Evolutionary conservation across 2,113 vertebrate genomes (phyloP), one percentile per base, ranked within the genome.

Genomic region (Vidua macroura): DNA sequence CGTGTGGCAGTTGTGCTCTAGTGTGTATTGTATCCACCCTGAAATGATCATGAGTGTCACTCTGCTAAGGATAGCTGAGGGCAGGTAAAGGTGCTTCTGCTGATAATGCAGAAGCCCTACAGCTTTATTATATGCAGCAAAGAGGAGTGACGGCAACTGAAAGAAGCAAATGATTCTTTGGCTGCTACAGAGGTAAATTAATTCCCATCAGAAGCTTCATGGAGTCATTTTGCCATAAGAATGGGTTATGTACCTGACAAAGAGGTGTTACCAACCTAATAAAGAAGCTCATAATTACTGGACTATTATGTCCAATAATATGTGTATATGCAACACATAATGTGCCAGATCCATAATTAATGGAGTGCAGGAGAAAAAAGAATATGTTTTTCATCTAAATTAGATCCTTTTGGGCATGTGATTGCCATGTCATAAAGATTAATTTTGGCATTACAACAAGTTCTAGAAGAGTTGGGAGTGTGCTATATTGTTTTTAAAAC

Each of bases 1-100:
- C 1, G 0, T 6, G 18, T 35, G 62, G 13, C 14, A 10, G 24
- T 19, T 70, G 41, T 17, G 46, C 6, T 33, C 5, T 22, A 15
- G 5, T 14, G 23, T 37, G 16, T 9, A 9, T 64, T 60, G 6
- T 6, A n/a, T 13, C n/a, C 30, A 7, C 46, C 31, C 44, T 1
- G 1, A 82, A 23, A 69, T 12, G 14, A 9, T 79, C 14, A 11
- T 19, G 14, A 6, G 22, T 12, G 6, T 79, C 70, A 37, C 8
- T 63, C 43, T 46, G 31, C 33, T 60, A 30, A 83, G 53, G 44
- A 37, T 2, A 63, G 18, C 49, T 59, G 11, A 64, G 21, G 15
- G 20, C 62, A 76, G 21, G 27, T 39, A 48, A 69, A 86, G 14
- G 7, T 69, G 20, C 33, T 74, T 37, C 46, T 69, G 30, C 30